Percentiles rank a stretch among this genome's conserved stretches.
Evolutionary conservation across 2,797 vertebrate species (phyloP).

Genomic region (Graptemys geographica): DNA sequence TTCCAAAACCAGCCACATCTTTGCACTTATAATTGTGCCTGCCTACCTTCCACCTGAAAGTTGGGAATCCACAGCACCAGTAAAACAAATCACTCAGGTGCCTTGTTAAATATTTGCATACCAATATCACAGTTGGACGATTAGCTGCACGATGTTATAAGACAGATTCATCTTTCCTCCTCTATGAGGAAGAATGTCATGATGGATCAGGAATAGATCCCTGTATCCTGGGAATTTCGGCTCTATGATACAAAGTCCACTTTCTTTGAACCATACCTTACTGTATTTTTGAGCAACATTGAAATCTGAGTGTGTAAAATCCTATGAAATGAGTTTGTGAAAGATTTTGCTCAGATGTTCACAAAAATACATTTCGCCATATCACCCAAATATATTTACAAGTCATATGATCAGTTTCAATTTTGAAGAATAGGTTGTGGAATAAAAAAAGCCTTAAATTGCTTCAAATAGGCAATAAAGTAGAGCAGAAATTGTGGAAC

Average conservation of each 20-base stretch:
- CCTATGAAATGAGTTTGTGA: no score
- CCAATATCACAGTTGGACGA: not conserved
- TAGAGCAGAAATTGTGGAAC: not conserved
- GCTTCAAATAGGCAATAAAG: not conserved
- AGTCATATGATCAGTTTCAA: no score
- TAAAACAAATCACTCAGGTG: not conserved
- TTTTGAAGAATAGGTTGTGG: no score
- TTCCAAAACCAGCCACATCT: not conserved
- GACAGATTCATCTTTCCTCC: accelerated
- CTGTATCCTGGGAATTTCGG: not conserved
- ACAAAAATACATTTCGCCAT: no score
- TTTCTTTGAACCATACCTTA: no score
- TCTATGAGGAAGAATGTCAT: not conserved
- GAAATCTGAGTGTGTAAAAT: no score
- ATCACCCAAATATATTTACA: no score
- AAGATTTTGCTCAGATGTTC: no score
- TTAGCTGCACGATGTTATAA: accelerated
- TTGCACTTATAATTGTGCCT: not conserved
- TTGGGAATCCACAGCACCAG: not conserved
- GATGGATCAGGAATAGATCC: not conserved
- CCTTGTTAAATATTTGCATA: not conserved
- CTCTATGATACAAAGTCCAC: not conserved
- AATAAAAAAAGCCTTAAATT: no score
- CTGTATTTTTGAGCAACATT: no score
- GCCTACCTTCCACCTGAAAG: not conserved